Evolutionary conservation across 2,888 invertebrate species (phyloP).

Genomic region (Neoitamus cyanurus): DNA sequence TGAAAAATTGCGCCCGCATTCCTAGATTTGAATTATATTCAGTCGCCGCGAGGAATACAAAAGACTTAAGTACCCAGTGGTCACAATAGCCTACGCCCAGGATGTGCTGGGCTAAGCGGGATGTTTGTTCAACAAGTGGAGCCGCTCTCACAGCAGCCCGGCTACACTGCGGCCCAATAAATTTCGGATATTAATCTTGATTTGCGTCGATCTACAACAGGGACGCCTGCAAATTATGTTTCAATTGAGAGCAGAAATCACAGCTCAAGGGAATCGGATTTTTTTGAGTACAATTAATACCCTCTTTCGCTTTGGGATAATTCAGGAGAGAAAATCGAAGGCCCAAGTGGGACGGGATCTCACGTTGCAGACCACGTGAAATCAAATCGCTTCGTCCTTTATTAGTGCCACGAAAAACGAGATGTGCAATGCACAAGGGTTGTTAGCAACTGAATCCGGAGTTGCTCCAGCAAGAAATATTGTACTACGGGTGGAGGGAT

Average conservation of each 20-base stretch:
- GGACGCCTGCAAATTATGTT: neutral
- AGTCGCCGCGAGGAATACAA: neutral
- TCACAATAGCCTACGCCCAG: conserved; percentile 8
- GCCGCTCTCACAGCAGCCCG: neutral
- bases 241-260: neutral
- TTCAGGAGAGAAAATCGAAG: neutral
- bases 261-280: neutral
- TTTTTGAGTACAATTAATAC: neutral
- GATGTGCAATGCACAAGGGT: conserved; percentile 25
- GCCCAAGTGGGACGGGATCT: conserved; percentile 15
- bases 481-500: neutral
- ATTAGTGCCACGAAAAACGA: conserved; percentile 16
- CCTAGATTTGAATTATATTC: neutral
- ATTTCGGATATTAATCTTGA: conserved; percentile 39
- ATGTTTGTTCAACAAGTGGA: conserved; percentile 48
- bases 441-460: conserved; percentile 29
- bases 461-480: neutral
- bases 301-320: neutral
- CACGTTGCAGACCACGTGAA: conserved; percentile 34
- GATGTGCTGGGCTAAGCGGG: conserved; percentile 38
- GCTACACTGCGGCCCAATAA: neutral
- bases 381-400: conserved; percentile 31
- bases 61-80: conserved; percentile 39
- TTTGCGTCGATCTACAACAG: neutral
- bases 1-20: conserved; percentile 45